These are phyloP conservation scores for Myoxocephalus aenaeus DNA, from an alignment of 2,797 vertebrate species.

Conservation along the genomic window DNA sequence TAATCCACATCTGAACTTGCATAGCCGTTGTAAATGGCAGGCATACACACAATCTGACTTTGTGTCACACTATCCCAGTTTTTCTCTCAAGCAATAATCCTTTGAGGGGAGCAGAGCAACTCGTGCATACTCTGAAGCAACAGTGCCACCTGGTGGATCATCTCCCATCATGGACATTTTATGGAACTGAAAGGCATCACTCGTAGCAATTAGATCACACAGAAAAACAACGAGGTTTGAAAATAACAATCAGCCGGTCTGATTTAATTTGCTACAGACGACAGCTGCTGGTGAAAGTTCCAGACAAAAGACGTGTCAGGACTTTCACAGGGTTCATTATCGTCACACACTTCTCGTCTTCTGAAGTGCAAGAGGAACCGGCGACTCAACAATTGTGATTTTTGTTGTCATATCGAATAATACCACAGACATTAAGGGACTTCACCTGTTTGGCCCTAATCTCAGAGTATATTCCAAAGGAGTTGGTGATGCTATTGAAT, in stretches of 20 bases:
- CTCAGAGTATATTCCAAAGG: neutral
- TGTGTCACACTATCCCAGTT: constrained; percentile 5
- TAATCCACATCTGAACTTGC: constrained; percentile 23
- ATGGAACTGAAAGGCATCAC: neutral
- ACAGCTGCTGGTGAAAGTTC: constrained; percentile 20
- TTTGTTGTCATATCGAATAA: neutral
- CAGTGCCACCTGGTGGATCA: constrained; percentile 81
- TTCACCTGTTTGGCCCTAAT: neutral
- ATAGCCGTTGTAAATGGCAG: constrained; percentile 35
- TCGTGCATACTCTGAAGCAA: constrained; percentile 52
- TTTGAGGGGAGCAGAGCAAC: constrained; percentile 12
- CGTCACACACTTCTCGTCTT: neutral
- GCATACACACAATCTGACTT: constrained; percentile 19
- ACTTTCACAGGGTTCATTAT: constrained; percentile 20
- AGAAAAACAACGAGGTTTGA: constrained; percentile 20
- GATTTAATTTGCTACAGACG: constrained; percentile 29
- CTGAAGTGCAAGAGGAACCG: neutral
- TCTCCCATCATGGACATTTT: neutral
- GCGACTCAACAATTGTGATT: neutral
- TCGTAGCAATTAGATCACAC: constrained; percentile 4
- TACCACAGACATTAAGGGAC: neutral
- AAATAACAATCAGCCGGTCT: constrained; percentile 28
- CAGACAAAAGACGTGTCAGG: constrained; percentile 4
- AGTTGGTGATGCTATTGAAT: neutral
- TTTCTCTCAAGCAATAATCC: constrained; percentile 3